Conservation (phyloP, 2,113 vertebrate genomes). For the Chloropsis cyanopogon region DNA sequence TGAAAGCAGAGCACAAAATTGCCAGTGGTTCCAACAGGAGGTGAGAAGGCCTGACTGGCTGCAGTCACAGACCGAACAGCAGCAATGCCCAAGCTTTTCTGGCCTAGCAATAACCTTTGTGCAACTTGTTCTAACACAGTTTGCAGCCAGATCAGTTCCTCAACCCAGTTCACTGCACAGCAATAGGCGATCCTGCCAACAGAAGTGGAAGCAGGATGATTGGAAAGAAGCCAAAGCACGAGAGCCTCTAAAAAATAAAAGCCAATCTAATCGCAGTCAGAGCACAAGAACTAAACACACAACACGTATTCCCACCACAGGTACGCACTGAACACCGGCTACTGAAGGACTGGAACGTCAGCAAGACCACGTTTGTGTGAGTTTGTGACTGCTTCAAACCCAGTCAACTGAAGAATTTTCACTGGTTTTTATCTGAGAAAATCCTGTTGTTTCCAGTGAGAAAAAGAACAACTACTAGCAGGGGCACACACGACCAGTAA, state of each 20-base stretch:
- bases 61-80: not conserved
- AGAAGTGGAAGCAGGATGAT: not conserved
- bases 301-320: not conserved
- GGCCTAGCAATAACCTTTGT: not conserved
- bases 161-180: not conserved
- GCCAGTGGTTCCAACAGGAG: not conserved
- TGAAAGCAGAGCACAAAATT: not conserved
- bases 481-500: not conserved
- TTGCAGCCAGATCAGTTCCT: not conserved
- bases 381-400: not conserved
- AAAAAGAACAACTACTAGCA: not conserved
- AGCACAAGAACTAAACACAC: not conserved
- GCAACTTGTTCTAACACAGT: not conserved
- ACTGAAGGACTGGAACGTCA: not conserved
- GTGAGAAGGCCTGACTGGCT: not conserved
- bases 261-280: not conserved
- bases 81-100: not conserved
- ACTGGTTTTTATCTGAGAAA: not conserved
- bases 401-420: not conserved
- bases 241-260: not conserved
- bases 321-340: not conserved
- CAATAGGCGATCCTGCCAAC: not conserved
- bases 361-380: accelerated
- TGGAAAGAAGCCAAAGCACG: not conserved
- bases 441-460: not conserved